Conservation (phyloP, 2,797 vertebrate genomes). For the Loriculus beryllinus region DNA sequence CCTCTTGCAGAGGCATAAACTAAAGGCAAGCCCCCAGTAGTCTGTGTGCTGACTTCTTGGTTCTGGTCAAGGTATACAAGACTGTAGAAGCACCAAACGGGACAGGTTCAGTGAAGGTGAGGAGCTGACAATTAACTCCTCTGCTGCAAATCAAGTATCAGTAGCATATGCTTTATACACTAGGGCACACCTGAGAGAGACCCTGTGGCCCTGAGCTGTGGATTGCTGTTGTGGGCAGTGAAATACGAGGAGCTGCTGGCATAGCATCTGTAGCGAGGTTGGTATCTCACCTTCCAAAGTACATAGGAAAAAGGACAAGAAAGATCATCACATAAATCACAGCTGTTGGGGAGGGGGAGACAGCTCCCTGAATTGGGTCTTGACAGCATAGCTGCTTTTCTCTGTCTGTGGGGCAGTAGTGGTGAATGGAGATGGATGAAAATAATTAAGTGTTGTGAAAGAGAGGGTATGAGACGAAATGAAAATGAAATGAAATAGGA, state of each 20-base stretch:
- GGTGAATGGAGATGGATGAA: constrained; percentile 44
- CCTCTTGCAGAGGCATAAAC: not conserved
- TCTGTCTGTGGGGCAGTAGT: not conserved
- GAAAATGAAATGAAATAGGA: constrained; percentile 36
- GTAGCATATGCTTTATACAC: not conserved
- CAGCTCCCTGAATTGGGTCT: not conserved
- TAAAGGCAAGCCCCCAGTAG: not conserved
- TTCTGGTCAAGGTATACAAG: not conserved
- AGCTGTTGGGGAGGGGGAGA: not conserved
- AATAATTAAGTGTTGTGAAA: constrained; percentile 23
- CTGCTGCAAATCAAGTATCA: not conserved
- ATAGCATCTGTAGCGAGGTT: not conserved
- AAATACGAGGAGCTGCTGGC: not conserved
- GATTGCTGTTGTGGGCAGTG: not conserved
- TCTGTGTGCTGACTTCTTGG: accelerated
- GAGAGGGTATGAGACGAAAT: not conserved
- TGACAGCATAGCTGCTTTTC: not conserved
- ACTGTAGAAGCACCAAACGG: not conserved
- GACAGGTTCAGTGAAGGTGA: not conserved
- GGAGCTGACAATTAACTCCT: not conserved
- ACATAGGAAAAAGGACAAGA: not conserved
- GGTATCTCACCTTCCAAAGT: not conserved
- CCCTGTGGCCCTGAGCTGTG: not conserved
- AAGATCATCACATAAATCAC: not conserved
- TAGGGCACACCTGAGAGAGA: not conserved